A percentile compares a stretch with the other conserved stretches of the same genome.
Evolutionary conservation across 2,113 vertebrate genomes (phyloP).

Genomic region (Leucosticte australis): DNA sequence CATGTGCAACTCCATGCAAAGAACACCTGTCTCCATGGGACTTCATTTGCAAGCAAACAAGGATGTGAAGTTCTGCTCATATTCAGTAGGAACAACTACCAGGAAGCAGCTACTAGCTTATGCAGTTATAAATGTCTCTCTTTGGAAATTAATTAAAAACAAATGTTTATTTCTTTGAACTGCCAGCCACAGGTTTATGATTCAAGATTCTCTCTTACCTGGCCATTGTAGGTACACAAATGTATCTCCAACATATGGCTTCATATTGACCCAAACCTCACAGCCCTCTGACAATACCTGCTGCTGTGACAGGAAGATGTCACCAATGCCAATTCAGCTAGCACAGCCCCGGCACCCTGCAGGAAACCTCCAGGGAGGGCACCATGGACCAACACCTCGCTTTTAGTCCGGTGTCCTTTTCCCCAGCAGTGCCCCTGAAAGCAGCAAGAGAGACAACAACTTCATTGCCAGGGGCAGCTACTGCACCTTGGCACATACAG

Average conservation of each 20-base stretch:
- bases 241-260: fast-evolving
- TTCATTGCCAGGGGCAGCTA: neutral
- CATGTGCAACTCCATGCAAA: neutral
- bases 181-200: neutral
- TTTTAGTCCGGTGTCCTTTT: neutral
- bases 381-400: neutral
- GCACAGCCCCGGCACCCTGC: no score
- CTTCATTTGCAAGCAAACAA: neutral
- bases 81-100: neutral
- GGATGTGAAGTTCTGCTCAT: neutral
- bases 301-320: neutral
- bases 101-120: neutral
- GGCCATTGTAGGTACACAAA: neutral
- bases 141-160: neutral
- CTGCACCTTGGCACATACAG: fast-evolving
- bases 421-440: neutral
- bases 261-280: neutral
- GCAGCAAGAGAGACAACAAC: neutral
- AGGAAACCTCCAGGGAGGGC: neutral
- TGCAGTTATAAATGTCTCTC: neutral
- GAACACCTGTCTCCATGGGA: neutral
- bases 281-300: neutral
- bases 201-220: neutral
- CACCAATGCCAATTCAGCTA: neutral
- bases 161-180: neutral